Percentiles rank a stretch among this genome's conserved stretches.
Conservation (phyloP, 2,797 vertebrate genomes). For the Salmo trutta region DNA sequence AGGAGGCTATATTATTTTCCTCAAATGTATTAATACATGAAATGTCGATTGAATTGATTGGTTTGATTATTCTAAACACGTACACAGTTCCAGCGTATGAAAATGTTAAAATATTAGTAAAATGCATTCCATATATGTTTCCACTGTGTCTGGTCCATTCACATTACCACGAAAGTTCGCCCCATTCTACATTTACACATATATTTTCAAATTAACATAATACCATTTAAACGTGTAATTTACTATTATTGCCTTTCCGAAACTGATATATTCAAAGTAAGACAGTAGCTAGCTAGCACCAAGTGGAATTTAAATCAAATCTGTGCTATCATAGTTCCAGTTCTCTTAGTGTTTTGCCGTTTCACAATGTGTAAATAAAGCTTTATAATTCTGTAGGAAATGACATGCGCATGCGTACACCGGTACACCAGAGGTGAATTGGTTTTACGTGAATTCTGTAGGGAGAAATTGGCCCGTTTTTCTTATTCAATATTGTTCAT, state of each 20-base stretch:
- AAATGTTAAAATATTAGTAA: no score
- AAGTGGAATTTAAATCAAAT: neutral
- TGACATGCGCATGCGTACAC: conserved; percentile 50
- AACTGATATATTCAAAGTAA: neutral
- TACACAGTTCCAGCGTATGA: no score
- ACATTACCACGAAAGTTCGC: neutral
- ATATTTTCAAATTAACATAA: neutral
- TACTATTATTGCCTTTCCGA: neutral
- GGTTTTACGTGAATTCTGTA: neutral
- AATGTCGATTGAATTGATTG: no score
- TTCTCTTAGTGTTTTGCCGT: neutral
- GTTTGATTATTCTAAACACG: no score
- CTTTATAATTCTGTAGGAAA: conserved; percentile 29
- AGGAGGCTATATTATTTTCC: neutral
- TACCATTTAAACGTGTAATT: neutral
- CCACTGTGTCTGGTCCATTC: neutral
- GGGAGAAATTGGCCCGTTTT: neutral
- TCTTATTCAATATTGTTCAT: conserved; percentile 5
- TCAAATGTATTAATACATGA: no score
- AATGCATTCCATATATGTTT: no score
- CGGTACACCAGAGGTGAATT: conserved; percentile 11
- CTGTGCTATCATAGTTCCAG: neutral
- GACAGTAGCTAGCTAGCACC: neutral
- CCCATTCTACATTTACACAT: neutral
- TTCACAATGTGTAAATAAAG: conserved; percentile 57